Conservation (phyloP, 1,140 invertebrate genomes). For the Andricus grossulariae region DNA sequence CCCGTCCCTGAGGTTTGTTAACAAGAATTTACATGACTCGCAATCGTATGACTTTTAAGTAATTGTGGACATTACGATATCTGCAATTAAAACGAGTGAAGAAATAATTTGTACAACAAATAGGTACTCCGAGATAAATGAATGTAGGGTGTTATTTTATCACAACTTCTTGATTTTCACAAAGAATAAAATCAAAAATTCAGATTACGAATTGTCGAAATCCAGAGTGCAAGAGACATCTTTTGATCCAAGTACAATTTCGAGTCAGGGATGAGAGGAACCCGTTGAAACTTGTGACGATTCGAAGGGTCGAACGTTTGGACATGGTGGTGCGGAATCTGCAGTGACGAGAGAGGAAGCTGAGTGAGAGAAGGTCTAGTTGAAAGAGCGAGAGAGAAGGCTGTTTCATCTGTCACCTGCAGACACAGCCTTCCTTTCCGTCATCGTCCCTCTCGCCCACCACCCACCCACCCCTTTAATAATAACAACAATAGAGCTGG, state of each 20-base stretch:
- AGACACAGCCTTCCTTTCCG: constrained; percentile 76
- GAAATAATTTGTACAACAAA: no score
- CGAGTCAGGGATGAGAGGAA: constrained; percentile 36
- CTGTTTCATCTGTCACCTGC: constrained; percentile 75
- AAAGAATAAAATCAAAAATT: no score
- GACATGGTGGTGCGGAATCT: constrained; percentile 32
- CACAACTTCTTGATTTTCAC: no score
- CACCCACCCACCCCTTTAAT: constrained; percentile 67
- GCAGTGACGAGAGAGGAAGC: constrained; percentile 50
- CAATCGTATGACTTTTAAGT: no score
- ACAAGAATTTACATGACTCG: no score
- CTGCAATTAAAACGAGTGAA: no score
- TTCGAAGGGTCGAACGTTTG: constrained; percentile 42
- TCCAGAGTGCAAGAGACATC: neutral
- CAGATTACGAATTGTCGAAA: neutral
- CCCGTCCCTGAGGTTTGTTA: no score
- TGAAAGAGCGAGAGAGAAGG: constrained; percentile 60
- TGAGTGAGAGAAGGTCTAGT: constrained; percentile 42
- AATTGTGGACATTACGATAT: no score
- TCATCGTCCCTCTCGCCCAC: constrained; percentile 68
- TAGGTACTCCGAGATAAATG: no score
- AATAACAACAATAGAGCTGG: constrained; percentile 74
- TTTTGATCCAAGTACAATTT: neutral
- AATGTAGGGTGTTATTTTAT: no score
- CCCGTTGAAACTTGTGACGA: constrained; percentile 2